A percentile compares a stretch with the other conserved stretches of the same genome.
Conservation (phyloP, 2,113 vertebrate genomes). For the Cryptotis parvus region DNA sequence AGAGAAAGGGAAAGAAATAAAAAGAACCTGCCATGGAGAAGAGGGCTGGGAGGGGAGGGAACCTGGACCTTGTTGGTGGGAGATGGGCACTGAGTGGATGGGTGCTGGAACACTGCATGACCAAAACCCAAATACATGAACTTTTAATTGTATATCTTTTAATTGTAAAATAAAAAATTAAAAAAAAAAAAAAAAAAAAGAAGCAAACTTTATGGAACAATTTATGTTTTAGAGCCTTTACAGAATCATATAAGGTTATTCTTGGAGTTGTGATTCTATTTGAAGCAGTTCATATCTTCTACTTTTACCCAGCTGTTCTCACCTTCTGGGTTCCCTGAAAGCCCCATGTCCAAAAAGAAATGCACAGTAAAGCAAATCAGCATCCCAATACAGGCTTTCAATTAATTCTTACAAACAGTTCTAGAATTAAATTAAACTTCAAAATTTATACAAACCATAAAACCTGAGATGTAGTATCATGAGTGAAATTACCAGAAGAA, state of each 20-base stretch:
- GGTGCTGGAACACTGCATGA: too few relatives aligned
- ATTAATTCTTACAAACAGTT: constrained; percentile 1
- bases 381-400: not conserved
- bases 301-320: not conserved
- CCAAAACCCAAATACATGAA: too few relatives aligned
- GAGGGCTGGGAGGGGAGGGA: too few relatives aligned
- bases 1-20: too few relatives aligned
- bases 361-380: constrained; percentile 10
- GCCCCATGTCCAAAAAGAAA: not conserved
- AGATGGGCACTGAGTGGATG: too few relatives aligned
- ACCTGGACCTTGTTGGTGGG: too few relatives aligned
- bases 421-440: not conserved
- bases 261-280: not conserved
- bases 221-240: not conserved
- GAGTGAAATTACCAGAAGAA: not conserved
- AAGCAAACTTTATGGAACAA: not conserved
- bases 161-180: too few relatives aligned
- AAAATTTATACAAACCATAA: not conserved
- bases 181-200: too few relatives aligned
- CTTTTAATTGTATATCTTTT: too few relatives aligned
- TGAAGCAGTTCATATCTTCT: not conserved
- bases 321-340: not conserved
- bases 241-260: not conserved
- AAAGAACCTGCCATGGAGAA: too few relatives aligned
- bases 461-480: not conserved